phyloP scores from a whole-genome alignment of 2,113 vertebrate species.

The Brachyhypopomus gauderio region DNA sequence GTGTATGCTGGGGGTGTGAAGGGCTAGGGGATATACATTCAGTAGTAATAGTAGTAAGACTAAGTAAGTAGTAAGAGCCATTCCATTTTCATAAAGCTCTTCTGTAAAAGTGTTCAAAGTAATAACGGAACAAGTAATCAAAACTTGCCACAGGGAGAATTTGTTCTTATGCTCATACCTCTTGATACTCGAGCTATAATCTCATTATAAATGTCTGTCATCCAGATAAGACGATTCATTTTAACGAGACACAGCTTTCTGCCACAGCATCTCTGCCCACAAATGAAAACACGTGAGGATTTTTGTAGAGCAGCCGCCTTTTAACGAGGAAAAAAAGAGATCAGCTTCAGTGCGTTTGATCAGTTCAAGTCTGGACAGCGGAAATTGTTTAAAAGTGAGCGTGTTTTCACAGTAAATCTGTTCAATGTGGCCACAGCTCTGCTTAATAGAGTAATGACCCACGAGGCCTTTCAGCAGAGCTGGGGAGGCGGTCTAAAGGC shows the following conservation, averaged over 20 bases:
- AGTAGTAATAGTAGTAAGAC: neutral
- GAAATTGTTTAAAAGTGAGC: constrained; percentile 60
- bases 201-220: constrained; percentile 75
- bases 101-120: neutral
- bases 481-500: constrained; percentile 42
- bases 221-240: constrained; percentile 69
- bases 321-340: constrained; percentile 61
- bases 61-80: neutral
- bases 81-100: neutral
- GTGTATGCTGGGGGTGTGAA: neutral
- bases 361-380: constrained; percentile 56
- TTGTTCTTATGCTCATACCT: constrained; percentile 64
- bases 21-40: neutral
- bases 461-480: constrained; percentile 48
- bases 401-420: constrained; percentile 60
- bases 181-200: constrained; percentile 67
- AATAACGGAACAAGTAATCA: constrained; percentile 2
- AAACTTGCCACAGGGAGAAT: neutral
- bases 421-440: constrained; percentile 57
- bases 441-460: constrained; percentile 61
- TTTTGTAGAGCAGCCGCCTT: constrained; percentile 53
- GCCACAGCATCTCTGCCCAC: constrained; percentile 60
- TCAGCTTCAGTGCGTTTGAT: constrained; percentile 64
- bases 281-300: constrained; percentile 70
- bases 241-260: constrained; percentile 67